Base-by-base conservation (phyloP, 2,113 vertebrate genomes). In the Suricata suricatta region DNA sequence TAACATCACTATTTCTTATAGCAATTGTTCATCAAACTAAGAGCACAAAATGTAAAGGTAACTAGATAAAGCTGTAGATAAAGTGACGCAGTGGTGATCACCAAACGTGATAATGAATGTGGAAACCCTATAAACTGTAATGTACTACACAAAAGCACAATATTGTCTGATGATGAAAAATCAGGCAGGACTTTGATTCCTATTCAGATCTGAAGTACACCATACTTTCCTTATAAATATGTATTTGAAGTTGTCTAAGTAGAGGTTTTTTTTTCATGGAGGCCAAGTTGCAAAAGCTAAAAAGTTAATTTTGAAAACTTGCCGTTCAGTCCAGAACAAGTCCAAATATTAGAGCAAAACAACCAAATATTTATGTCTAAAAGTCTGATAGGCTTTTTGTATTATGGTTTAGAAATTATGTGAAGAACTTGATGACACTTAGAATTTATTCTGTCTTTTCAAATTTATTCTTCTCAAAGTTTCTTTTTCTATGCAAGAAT, bases 231-330 rank as follows among this genome's bases (percentile, higher is more conserved):
- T 88, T 54, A 96, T 27, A 97, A 54, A 94, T 97, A 95, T 54
- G 77, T 41, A 97, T 85, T 66, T 96, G 50, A 33, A 74, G 7
- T 88, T 92, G 83, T 0, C 0, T 96, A 96, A 96, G 82, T 38
- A 88, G 29, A 97, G 84, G 96, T 41, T 47, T 47, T 47, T 96
- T 84, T 98, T 97, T 92, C 95, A 82, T 25, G 74, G 81, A 89
- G 98, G 88, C 69, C 97, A 98, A 98, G 85, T 69, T 95, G 29
- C 44, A n/a, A 87, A 97, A 97, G 95, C 89, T 98, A 96, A 87
- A 98, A 98, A 96, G 71, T 35, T 95, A 96, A 96, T 63, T 97
- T 97, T 68, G 88, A 98, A 98, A 98, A 97, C 76, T 85, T 98
- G 97, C 90, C 96, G 72, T 94, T 84, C 17, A 96, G 97, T 97